Percentiles rank a stretch among this genome's conserved stretches.
phyloP scores from a whole-genome alignment of 2,888 invertebrate genomes.

The Drosophila affinis region DNA sequence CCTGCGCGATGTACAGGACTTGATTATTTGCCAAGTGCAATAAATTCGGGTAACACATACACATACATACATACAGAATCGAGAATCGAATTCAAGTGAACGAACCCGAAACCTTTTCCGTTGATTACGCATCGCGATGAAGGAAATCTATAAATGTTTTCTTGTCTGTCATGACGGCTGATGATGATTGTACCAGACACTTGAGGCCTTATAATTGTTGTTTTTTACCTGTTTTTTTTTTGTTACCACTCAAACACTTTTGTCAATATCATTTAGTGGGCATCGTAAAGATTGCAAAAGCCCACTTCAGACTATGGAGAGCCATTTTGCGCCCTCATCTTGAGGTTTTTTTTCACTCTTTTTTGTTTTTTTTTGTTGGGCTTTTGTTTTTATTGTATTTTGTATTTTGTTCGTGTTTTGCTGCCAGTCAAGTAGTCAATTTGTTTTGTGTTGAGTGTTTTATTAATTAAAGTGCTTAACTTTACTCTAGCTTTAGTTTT shows the following conservation, averaged over 20 bases:
- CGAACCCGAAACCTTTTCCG: conserved; percentile 18
- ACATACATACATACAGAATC: neutral
- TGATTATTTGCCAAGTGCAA: conserved; percentile 43
- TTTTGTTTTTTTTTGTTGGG: conserved; percentile 10
- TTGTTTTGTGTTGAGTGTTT: conserved; percentile 73
- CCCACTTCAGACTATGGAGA: conserved; percentile 73
- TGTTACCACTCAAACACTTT: conserved; percentile 66
- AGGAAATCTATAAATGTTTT: conserved; percentile 52
- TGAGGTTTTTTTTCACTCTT: conserved; percentile 30
- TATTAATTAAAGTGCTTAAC: conserved; percentile 76
- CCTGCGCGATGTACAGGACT: conserved; percentile 25
- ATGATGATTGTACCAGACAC: conserved; percentile 74
- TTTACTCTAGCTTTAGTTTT: conserved; percentile 29
- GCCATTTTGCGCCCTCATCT: conserved; percentile 67
- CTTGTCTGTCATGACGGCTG: conserved; percentile 49
- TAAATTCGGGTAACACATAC: conserved; percentile 37
- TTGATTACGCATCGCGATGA: conserved; percentile 66
- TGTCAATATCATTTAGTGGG: conserved; percentile 80
- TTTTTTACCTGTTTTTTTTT: conserved; percentile 23
- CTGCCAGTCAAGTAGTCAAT: conserved; percentile 63
- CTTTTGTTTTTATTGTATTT: conserved; percentile 32
- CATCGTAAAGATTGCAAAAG: conserved; percentile 78
- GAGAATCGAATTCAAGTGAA: conserved; percentile 5
- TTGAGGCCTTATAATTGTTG: conserved; percentile 62
- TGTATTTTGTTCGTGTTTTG: conserved; percentile 15